Conservation (phyloP, 2,888 invertebrate species). For the Pyrochroa serraticornis region DNA sequence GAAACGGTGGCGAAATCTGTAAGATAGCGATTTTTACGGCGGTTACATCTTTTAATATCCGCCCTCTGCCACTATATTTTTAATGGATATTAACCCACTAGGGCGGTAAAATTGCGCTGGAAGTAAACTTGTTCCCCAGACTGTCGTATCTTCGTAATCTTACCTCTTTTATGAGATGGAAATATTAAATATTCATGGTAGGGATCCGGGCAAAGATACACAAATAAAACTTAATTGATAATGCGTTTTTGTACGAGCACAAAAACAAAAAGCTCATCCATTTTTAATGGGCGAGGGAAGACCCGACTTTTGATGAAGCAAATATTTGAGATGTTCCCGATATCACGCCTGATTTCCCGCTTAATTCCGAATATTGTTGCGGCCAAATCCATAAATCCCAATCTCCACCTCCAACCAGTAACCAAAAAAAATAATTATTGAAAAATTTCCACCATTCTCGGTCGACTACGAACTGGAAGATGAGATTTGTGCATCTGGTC, state of each 20-base stretch:
- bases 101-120: slow-evolving; percentile 30
- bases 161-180: slow-evolving; percentile 30
- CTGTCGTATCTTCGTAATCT: slow-evolving; percentile 26
- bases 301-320: slow-evolving; percentile 31
- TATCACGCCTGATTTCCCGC: slow-evolving; percentile 22
- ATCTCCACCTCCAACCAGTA: slow-evolving; percentile 7
- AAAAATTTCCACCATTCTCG: too few species aligned
- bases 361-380: slow-evolving; percentile 22
- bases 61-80: slow-evolving; percentile 22
- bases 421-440: too few species aligned
- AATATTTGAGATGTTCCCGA: slow-evolving; percentile 33
- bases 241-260: slow-evolving; percentile 26
- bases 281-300: slow-evolving; percentile 16
- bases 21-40: slow-evolving; percentile 3
- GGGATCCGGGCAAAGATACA: slow-evolving; percentile 26
- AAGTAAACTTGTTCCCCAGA: slow-evolving; percentile 27
- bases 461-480: too few species aligned
- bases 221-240: slow-evolving; percentile 33
- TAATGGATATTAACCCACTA: slow-evolving; percentile 31
- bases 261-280: slow-evolving; percentile 32
- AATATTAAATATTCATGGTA: slow-evolving; percentile 31
- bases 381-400: slow-evolving; percentile 11
- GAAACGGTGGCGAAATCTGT: background rate
- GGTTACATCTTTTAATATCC: slow-evolving; percentile 20
- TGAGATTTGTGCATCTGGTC: too few species aligned